Evolutionary conservation across 2,113 vertebrate genomes (phyloP).

Genomic region (Polypterus senegalus): DNA sequence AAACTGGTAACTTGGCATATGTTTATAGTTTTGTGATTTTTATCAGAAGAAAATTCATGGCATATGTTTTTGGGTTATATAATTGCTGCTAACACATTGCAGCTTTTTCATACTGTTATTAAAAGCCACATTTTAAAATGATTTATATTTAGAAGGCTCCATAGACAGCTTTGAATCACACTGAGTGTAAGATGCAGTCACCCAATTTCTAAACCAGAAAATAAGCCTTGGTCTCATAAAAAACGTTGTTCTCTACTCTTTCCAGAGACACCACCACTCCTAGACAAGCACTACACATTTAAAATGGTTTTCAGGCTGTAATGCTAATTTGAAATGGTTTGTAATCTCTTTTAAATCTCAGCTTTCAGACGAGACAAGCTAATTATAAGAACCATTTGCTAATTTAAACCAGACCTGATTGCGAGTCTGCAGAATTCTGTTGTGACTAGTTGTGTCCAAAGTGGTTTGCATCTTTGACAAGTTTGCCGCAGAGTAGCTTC

Average conservation of each 20-base stretch:
- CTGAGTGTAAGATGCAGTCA: neutral
- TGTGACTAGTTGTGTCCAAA: neutral
- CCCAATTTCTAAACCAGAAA: neutral
- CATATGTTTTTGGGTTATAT: no score
- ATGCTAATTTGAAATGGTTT: neutral
- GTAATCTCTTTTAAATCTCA: neutral
- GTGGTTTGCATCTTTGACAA: no score
- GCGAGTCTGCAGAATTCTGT: neutral
- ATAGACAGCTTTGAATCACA: neutral
- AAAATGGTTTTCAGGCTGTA: neutral
- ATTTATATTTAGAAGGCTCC: neutral
- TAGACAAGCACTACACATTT: neutral
- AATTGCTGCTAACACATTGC: neutral
- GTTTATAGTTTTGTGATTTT: neutral
- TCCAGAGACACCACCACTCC: neutral
- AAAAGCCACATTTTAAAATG: constrained; percentile 1
- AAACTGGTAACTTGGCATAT: neutral
- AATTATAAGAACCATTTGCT: neutral
- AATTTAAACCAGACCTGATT: neutral
- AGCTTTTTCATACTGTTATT: neutral
- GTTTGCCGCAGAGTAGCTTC: no score
- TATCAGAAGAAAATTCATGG: no score
- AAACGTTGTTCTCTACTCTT: neutral
- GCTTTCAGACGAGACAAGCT: neutral
- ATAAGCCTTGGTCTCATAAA: neutral